phyloP scores from a whole-genome alignment of 2,113 vertebrate genomes.

The Gymnogyps californianus region DNA sequence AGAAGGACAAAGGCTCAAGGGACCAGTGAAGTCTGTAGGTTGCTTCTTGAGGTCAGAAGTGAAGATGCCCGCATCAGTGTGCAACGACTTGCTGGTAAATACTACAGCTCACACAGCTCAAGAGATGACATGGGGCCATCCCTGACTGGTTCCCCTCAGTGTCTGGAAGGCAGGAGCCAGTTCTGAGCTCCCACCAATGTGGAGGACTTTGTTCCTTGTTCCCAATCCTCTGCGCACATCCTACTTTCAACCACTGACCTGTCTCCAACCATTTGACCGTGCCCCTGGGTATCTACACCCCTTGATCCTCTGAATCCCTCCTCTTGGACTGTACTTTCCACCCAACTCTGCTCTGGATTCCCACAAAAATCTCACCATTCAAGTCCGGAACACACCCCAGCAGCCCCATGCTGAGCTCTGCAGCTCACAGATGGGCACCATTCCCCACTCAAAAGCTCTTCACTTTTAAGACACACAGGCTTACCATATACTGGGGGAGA shows the following conservation, averaged over 20 bases:
- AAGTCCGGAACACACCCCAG: not conserved
- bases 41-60: not conserved
- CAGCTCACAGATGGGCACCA: not conserved
- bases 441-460: not conserved
- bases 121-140: not conserved
- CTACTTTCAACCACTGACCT: not conserved
- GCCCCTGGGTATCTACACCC: not conserved
- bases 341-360: not conserved
- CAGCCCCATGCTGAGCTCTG: not conserved
- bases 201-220: not conserved
- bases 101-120: not conserved
- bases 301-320: not conserved
- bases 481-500: constrained; percentile 96
- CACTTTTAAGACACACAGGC: not conserved
- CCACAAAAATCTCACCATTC: not conserved
- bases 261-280: not conserved
- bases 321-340: not conserved
- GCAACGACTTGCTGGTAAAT: not conserved
- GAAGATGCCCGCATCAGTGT: not conserved
- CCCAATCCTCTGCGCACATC: not conserved
- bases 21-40: not conserved
- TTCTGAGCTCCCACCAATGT: not conserved
- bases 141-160: not conserved
- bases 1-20: not conserved
- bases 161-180: not conserved